Conservation (phyloP, 2,797 vertebrate genomes). For the Taenioides sp. region DNA sequence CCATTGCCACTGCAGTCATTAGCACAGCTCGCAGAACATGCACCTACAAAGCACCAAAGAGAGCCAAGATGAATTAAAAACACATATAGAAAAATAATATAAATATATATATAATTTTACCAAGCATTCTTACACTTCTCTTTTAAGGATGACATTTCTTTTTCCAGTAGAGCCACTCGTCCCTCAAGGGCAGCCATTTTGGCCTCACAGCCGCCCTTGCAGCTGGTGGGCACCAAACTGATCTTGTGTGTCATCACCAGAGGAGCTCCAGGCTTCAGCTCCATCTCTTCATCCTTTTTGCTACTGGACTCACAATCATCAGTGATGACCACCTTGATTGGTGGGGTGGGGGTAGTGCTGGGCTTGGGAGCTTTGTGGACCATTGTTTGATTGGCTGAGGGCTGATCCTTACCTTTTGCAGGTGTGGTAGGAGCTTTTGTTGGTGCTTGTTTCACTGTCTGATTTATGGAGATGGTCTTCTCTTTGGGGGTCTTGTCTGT, state of each 20-base stretch:
- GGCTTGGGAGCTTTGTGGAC: constrained; percentile 35
- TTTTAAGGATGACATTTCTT: constrained; percentile 74
- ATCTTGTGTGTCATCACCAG: constrained; percentile 88
- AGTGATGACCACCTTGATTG: constrained; percentile 72
- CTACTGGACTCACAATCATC: constrained; percentile 59
- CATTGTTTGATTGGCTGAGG: constrained; percentile 33
- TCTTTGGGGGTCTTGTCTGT: constrained; percentile 47
- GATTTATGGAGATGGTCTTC: constrained; percentile 32
- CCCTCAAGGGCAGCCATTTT: constrained; percentile 77
- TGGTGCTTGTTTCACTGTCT: constrained; percentile 22
- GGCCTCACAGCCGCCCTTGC: constrained; percentile 67
- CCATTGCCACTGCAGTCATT: constrained; percentile 81
- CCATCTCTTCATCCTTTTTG: constrained; percentile 67
- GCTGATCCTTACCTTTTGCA: constrained; percentile 31
- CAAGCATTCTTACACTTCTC: constrained; percentile 68
- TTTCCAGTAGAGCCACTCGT: constrained; percentile 76
- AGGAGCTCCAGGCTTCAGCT: constrained; percentile 72
- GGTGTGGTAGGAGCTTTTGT: constrained; percentile 23
- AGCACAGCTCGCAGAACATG: constrained; percentile 77
- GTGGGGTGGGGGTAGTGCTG: constrained; percentile 45
- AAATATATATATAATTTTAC: not conserved
- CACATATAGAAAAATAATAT: not conserved
- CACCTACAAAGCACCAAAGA: constrained; percentile 63
- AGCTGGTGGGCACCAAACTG: constrained; percentile 77
- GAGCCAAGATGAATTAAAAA: not conserved